A percentile compares a stretch with the other conserved stretches of the same genome.
Conservation (phyloP, 2,797 vertebrate genomes). For the Tachyglossus aculeatus region DNA sequence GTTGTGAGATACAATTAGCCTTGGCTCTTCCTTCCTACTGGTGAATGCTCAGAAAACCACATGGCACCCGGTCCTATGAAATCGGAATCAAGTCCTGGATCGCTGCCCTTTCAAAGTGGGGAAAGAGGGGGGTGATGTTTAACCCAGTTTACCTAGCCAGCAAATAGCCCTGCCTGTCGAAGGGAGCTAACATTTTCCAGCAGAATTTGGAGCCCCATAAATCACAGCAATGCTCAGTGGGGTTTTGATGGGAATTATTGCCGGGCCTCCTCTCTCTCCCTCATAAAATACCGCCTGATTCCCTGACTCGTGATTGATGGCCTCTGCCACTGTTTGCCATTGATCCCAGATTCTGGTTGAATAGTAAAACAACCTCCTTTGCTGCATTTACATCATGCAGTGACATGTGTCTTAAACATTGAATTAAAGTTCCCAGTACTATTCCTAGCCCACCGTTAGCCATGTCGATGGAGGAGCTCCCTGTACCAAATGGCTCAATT, state of each 20-base stretch:
- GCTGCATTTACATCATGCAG: conserved; percentile 19
- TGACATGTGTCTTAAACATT: neutral
- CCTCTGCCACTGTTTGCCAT: conserved; percentile 13
- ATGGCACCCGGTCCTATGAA: too few species aligned
- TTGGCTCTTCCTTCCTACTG: too few species aligned
- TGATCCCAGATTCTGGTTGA: conserved; percentile 23
- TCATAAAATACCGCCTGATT: conserved; percentile 7
- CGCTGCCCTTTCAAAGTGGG: too few species aligned
- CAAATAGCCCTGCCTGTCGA: neutral
- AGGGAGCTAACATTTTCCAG: too few species aligned
- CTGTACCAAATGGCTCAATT: conserved; percentile 25
- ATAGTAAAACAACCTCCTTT: conserved; percentile 19
- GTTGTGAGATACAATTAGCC: too few species aligned
- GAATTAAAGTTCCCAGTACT: neutral
- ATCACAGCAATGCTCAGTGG: neutral
- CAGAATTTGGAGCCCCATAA: too few species aligned
- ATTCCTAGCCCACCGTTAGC: neutral
- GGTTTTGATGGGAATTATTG: neutral
- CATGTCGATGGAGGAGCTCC: neutral
- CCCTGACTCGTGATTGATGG: conserved; percentile 37
- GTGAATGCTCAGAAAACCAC: too few species aligned
- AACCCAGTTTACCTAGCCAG: neutral
- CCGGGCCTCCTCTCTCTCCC: neutral
- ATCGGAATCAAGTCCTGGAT: too few species aligned
- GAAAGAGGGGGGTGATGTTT: fast-evolving